Percentiles rank a stretch among this genome's conserved stretches.
phyloP scores from a whole-genome alignment of 2,888 invertebrate genomes.

The Eupelmus urozonus region DNA sequence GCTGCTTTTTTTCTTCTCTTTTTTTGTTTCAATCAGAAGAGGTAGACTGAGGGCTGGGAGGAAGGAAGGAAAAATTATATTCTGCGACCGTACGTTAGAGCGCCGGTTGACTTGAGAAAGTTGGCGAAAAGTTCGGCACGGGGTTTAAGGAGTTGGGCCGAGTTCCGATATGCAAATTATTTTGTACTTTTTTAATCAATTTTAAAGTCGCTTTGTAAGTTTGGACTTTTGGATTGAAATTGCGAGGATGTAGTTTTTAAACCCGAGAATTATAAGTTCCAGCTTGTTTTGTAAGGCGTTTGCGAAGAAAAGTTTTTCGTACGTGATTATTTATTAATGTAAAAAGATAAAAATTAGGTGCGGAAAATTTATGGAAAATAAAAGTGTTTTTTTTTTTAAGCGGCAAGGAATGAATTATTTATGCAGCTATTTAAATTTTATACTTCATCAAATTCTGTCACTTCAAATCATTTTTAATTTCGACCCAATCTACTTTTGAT shows the following conservation, averaged over 20 bases:
- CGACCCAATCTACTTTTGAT: too few species aligned
- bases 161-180: conserved; percentile 13
- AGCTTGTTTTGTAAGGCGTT: too few species aligned
- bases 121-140: neutral
- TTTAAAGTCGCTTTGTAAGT: neutral
- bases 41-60: too few species aligned
- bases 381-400: too few species aligned
- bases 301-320: too few species aligned
- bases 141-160: neutral
- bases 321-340: too few species aligned
- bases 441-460: too few species aligned
- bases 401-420: too few species aligned
- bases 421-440: too few species aligned
- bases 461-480: too few species aligned
- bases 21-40: conserved; percentile 10
- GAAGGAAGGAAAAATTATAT: conserved; percentile 4
- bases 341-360: too few species aligned
- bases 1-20: neutral
- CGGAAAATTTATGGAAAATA: too few species aligned
- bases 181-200: conserved; percentile 13
- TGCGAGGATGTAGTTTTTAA: neutral
- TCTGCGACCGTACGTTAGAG: neutral
- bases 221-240: neutral
- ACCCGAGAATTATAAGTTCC: neutral
- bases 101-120: neutral